Base-by-base conservation (phyloP, 2,888 invertebrate genomes). In the Plagiodera versicolora region DNA sequence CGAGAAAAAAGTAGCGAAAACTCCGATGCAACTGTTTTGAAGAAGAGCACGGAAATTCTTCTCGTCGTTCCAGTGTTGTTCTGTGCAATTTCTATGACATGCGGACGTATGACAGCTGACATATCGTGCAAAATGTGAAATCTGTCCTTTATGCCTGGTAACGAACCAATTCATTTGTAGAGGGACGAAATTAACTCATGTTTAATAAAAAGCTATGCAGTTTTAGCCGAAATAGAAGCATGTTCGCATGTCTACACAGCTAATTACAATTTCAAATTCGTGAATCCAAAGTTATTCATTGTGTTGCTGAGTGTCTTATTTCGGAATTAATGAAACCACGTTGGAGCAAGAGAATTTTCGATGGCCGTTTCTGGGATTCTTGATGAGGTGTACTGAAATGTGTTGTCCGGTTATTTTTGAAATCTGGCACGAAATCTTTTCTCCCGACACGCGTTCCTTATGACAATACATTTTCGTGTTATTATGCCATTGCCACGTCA, bases 401-500 rank as follows among this genome's bases (percentile, higher is more conserved):
- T 39, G 39, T 39, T 39, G 14, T 39, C 39, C 39, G 6, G 39
- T 14, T 39, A 39, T 39, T 39, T 39, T 39, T 39, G 39, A n/a
- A 39, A 39, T 39, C 39, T 39, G 39, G 39, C 39, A 39, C 39
- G 14, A 2, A n/a, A n/a, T 10, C 39, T n/a, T n/a, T n/a, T 14
- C 14, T 39, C 39, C 14, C 39, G n/a, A 39, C 39, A 39, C 39
- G 39, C 39, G 39, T 39, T 39, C 39, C 39, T 39, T 10, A 39
- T 39, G 3, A 4, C n/a, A 39, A 39, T 39, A 39, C 39, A 39
- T 4, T 39, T 39, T n/a, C 14, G 39, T 39, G 39, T 39, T 39
- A 39, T 39, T 39, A 39, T 39, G 39, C 39, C 39, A 39, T 39
- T 39, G 39, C 39, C 39, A 39, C 39, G 39, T 39, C 39, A 39